Conservation (phyloP, 2,797 vertebrate species). For the Alcedo atthis region DNA sequence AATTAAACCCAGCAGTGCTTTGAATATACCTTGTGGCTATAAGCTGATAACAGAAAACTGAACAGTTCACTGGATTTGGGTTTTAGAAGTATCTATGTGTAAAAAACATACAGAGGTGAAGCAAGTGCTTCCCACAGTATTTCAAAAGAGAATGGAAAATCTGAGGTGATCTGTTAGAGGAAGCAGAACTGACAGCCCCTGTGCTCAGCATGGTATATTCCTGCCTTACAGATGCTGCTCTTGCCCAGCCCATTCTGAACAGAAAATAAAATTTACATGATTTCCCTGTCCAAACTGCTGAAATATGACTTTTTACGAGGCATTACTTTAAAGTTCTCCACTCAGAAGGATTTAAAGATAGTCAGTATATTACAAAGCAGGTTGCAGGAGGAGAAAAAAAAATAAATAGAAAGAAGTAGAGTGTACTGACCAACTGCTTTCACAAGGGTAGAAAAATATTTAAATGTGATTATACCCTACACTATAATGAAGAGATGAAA, state of each 20-base stretch:
- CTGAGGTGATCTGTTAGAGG: constrained; percentile 2
- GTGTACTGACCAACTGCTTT: constrained; percentile 4
- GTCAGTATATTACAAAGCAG: constrained; percentile 37
- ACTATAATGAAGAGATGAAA: neutral
- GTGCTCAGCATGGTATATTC: constrained; percentile 17
- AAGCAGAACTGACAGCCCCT: constrained; percentile 44
- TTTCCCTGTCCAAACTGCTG: constrained; percentile 50
- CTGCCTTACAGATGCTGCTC: constrained; percentile 1
- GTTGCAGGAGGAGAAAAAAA: neutral
- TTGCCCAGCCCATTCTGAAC: neutral
- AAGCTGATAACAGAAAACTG: neutral
- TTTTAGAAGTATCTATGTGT: neutral
- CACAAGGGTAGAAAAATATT: neutral
- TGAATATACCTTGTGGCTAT: neutral
- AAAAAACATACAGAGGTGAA: neutral
- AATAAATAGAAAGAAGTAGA: constrained; percentile 2
- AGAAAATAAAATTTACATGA: constrained; percentile 60
- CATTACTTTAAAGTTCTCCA: neutral
- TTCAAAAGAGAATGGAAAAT: constrained; percentile 35
- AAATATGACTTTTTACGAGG: constrained; percentile 1
- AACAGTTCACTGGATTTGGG: neutral
- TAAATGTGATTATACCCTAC: neutral
- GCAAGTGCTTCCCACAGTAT: neutral
- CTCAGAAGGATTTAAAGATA: constrained; percentile 63
- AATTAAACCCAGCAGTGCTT: neutral